These are phyloP conservation scores for Bostrychus sinensis DNA, from an alignment of 2,113 vertebrate genomes.

Conservation along the genomic window DNA sequence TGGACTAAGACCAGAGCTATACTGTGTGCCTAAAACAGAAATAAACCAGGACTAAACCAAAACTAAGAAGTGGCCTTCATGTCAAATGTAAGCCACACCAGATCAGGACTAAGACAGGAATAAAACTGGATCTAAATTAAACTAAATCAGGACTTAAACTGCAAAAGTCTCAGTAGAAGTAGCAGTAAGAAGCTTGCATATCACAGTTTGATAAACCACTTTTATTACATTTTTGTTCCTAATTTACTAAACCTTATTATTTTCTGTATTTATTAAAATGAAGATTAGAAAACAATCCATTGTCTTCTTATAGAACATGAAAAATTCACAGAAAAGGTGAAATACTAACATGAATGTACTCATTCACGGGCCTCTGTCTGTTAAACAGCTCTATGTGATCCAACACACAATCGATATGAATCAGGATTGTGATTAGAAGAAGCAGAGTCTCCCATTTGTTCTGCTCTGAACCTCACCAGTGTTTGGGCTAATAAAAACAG, in stretches of 20 bases:
- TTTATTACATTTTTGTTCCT: neutral
- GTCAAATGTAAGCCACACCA: no score
- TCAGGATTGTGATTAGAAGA: constrained; percentile 35
- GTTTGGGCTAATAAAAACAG: constrained; percentile 40
- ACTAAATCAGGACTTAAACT: no score
- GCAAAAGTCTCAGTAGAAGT: no score
- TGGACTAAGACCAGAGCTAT: no score
- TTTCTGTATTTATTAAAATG: neutral
- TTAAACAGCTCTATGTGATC: constrained; percentile 29
- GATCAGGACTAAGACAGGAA: no score
- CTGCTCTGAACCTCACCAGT: constrained; percentile 9
- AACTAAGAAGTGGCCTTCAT: no score
- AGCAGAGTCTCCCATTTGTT: constrained; percentile 28
- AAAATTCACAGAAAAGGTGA: constrained; percentile 7
- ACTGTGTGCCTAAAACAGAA: no score
- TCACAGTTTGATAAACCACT: no score
- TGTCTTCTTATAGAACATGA: constrained; percentile 1
- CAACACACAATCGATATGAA: constrained; percentile 48
- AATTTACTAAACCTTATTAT: neutral
- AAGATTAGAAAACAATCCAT: constrained; percentile 7
- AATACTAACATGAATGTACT: constrained; percentile 40
- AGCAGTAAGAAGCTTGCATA: no score
- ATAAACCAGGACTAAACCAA: no score
- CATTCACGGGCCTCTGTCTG: constrained; percentile 14
- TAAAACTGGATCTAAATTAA: no score